Evolutionary conservation across 2,797 vertebrate genomes (phyloP), one percentile per base, ranked within the genome.

Genomic region (Acanthis flammea): DNA sequence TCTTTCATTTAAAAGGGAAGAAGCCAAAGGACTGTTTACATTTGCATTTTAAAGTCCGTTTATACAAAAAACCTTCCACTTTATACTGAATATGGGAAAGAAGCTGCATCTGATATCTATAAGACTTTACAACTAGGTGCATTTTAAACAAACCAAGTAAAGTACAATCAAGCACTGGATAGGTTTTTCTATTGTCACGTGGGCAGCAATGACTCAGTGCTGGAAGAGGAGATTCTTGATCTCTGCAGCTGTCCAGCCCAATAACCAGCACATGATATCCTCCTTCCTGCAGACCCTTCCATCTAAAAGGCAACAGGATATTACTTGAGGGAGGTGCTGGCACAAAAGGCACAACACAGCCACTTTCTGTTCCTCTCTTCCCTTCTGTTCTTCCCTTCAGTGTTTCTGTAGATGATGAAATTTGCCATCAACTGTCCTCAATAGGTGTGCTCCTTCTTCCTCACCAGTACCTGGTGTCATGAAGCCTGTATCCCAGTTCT

Each of bases 41-140:
- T 92, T 91, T 88, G 12, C 58, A 61, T 83, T 85, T 94, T 83
- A 45, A 87, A 91, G 17, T 77, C 31, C 19, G 31, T 88, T 89
- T 77, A 30, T 72, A 68, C 25, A 50, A 85, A 85, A 94, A 92
- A 2, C 9, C 7, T 92, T 77, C 61, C 2, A 19, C 58, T 89
- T 80, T 33, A 19, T 72, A 27, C 50, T 80, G 54, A 66, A 66
- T 41, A 45, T n/a, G 65, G 65, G 44, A 78, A 94, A 84, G 44
- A 80, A 86, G 24, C 19, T 25, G 39, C 62, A 77, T 57, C 50
- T 80, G 62, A 15, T 65, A 51, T 65, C 77, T 87, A 7, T 24
- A 72, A 57, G 48, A 35, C 19, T 83, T 89, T 48, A 47, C 31
- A 81, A 60, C 10, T 47, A 62, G 31, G 22, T 74, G 54, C 21